A percentile compares a stretch with the other conserved stretches of the same genome.
Conservation (phyloP, 23 tunicate genomes). For the Oikopleura dioica region DNA sequence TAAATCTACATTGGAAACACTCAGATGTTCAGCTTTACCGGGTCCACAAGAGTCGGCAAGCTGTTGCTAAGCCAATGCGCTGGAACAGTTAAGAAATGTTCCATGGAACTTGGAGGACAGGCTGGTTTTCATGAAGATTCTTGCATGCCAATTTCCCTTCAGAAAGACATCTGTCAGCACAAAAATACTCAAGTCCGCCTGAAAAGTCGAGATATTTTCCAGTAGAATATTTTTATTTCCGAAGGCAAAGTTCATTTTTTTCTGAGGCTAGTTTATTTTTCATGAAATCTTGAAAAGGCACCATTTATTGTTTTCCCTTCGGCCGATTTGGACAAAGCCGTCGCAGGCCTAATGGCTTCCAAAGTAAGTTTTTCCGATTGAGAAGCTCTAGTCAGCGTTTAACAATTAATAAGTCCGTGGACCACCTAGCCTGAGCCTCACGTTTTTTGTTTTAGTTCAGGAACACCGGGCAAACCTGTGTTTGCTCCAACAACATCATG, state of each 20-base stretch:
- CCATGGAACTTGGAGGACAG: constrained; percentile 61
- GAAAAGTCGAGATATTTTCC: no score
- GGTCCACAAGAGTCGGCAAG: constrained; percentile 1
- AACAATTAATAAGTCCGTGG: not conserved
- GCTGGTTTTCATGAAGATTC: no score
- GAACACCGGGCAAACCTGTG: constrained; percentile 31
- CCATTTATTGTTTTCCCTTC: constrained; percentile 75
- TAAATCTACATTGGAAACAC: not conserved
- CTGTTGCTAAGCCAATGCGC: constrained; percentile 41
- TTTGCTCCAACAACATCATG: constrained; percentile 43
- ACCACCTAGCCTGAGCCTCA: not conserved
- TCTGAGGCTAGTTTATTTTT: no score
- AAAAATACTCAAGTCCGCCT: no score
- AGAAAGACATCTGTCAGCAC: no score
- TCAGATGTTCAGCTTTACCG: not conserved
- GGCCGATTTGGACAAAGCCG: constrained; percentile 38
- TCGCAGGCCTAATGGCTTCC: constrained; percentile 33
- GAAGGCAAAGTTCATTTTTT: no score
- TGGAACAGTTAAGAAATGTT: constrained; percentile 50
- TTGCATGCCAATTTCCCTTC: no score
- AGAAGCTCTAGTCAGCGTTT: not conserved
- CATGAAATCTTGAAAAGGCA: no score
- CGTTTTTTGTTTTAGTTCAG: not conserved
- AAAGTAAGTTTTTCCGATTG: constrained; percentile 42
- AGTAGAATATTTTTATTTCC: no score